Base-by-base conservation (phyloP, 2,797 vertebrate species). In the Meda fulgida region DNA sequence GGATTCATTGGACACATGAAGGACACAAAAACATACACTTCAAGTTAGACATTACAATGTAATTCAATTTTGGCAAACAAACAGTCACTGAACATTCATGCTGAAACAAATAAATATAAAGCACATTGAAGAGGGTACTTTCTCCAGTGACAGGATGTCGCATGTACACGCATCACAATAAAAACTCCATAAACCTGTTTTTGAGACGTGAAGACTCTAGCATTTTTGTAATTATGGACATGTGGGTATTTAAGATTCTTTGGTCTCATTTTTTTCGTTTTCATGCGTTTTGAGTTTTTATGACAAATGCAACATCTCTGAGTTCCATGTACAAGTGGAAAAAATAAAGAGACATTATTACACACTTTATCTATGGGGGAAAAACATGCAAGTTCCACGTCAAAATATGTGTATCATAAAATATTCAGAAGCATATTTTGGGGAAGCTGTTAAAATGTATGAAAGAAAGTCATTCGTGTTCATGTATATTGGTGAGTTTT, bases 1-100 rank as follows among this genome's bases (percentile, higher is more conserved):
- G 80, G 89, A 83, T 34, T 77, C 78, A 78, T 90, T n/a, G 72
- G 72, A 90, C 89, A 89, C 82, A 85, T 91, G 90, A 91, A 80
- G 84, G 77, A 88, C 88, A 88, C 89, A 90, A 84, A 90, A 89
- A 26, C 46, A 90, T 90, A 60, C 43, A 81, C 69, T 84, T 78
- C 89, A 86, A 90, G 93, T 92, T 89, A 91, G 89, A 91, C 85
- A 90, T 85, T 90, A 88, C 60, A 83, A 88, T 60, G 58, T 72
- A 86, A 83, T 88, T 9, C 26, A 26, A 51, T 29, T 78, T 73
- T 78, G 80, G 85, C 82, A 91, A 70, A 71, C 40, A 51, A 19
- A 40, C 55, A 38, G 14, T 53, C 46, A 48, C 23, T 51, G 78
- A 18, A 58, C 21, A 76, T 71, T 77, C 5, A 71, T 26, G 1